A percentile compares a stretch with the other conserved stretches of the same genome.
Evolutionary conservation across 2,797 vertebrate genomes (phyloP).

Genomic region (Microctenopoma steveboyesi): DNA sequence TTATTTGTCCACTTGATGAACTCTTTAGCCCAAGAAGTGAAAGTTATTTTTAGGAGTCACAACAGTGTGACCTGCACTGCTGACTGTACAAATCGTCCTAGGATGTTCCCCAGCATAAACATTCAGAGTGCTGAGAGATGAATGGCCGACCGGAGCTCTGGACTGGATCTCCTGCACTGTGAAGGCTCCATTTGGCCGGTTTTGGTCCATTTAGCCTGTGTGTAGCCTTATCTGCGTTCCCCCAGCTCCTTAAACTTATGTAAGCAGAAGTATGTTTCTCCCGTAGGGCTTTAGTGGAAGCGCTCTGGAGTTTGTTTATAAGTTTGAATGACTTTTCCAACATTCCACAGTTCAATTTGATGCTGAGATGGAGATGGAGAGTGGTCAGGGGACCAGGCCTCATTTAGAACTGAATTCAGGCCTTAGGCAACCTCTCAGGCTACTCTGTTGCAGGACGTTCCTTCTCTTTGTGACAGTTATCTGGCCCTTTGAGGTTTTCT

Average conservation of each 20-base stretch:
- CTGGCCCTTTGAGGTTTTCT: slow-evolving; percentile 8
- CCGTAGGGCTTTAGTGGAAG: slow-evolving; percentile 37
- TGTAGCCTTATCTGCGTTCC: slow-evolving; percentile 53
- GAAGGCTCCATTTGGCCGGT: slow-evolving; percentile 58
- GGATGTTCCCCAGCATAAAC: slow-evolving; percentile 74
- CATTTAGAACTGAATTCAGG: slow-evolving; percentile 30
- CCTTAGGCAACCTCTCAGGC: slow-evolving; percentile 37
- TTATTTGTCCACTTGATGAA: slow-evolving; percentile 48
- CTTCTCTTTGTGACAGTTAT: slow-evolving; percentile 16
- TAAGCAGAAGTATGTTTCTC: slow-evolving; percentile 38
- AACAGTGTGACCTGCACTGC: slow-evolving; percentile 47
- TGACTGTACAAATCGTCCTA: slow-evolving; percentile 60
- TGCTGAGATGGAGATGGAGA: slow-evolving; percentile 41
- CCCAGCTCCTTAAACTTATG: slow-evolving; percentile 35
- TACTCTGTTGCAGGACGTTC: slow-evolving; percentile 7
- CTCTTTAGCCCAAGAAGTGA: slow-evolving; percentile 60
- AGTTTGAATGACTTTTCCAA: slow-evolving; percentile 41
- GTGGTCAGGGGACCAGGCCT: slow-evolving; percentile 33
- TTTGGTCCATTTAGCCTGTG: slow-evolving; percentile 62
- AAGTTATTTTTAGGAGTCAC: slow-evolving; percentile 67
- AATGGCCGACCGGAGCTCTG: slow-evolving; percentile 61
- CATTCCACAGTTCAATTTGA: slow-evolving; percentile 42
- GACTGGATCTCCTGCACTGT: slow-evolving; percentile 67
- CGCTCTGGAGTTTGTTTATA: slow-evolving; percentile 46
- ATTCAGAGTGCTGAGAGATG: slow-evolving; percentile 48